Evolutionary conservation across 2,888 invertebrate genomes (phyloP).

Genomic region (Ophion obscuratus): DNA sequence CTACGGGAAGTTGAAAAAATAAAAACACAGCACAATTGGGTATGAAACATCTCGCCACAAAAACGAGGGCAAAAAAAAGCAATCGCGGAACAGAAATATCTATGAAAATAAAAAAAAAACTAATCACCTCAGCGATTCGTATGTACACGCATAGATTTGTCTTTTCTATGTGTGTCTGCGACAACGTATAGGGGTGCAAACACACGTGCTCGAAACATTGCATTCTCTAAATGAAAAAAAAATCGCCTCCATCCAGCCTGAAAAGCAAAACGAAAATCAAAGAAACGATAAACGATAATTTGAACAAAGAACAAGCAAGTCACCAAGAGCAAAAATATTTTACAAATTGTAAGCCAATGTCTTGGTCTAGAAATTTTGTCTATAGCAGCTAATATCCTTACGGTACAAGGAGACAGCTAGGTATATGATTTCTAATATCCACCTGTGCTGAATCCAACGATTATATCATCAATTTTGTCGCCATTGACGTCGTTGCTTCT

Average conservation of each 20-base stretch:
- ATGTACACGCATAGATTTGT: neutral
- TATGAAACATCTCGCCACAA: neutral
- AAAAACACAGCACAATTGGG: neutral
- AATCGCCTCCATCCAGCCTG: slow-evolving; percentile 53
- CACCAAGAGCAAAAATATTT: neutral
- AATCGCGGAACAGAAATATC: slow-evolving; percentile 40
- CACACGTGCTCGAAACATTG: slow-evolving; percentile 35
- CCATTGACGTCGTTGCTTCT: slow-evolving; percentile 89
- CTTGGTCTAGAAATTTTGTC: neutral
- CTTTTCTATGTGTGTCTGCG: neutral
- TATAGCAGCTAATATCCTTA: neutral
- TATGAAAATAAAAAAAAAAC: slow-evolving; percentile 63
- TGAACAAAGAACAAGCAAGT: slow-evolving; percentile 27
- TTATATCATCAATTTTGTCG: slow-evolving; percentile 89
- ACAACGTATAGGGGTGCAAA: slow-evolving; percentile 56
- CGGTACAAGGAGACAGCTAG: neutral
- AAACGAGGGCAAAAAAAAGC: slow-evolving; percentile 2
- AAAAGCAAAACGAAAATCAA: slow-evolving; percentile 52
- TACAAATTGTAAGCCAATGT: neutral
- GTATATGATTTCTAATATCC: slow-evolving; percentile 17
- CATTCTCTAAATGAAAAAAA: slow-evolving; percentile 55
- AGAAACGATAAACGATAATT: slow-evolving; percentile 34
- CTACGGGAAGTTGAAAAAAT: neutral
- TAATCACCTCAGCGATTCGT: slow-evolving; percentile 70
- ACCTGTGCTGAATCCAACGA: slow-evolving; percentile 93